Percentiles rank a stretch among this genome's conserved stretches.
Evolutionary conservation across 2,888 invertebrate genomes (phyloP).

Genomic region (Harmothoe impar): DNA sequence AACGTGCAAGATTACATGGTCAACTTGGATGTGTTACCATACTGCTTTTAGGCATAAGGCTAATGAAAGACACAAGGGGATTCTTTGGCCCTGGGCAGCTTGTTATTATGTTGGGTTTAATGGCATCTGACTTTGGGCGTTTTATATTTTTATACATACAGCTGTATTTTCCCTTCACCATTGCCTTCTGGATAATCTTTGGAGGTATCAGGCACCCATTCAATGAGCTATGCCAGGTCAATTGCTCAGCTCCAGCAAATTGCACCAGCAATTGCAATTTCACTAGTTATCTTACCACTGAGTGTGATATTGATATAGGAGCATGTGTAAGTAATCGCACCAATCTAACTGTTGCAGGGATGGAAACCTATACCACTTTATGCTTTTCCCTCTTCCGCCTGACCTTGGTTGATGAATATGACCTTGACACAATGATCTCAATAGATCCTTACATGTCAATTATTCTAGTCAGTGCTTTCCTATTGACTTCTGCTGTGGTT

Average conservation of each 20-base stretch:
- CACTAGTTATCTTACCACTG: background rate
- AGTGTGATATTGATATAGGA: background rate
- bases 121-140: slow-evolving; percentile 34
- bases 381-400: slow-evolving; percentile 43
- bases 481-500: slow-evolving; percentile 30
- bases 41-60: background rate
- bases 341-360: background rate
- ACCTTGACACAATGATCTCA: slow-evolving; percentile 32
- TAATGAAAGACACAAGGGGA: slow-evolving; percentile 40
- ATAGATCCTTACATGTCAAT: slow-evolving; percentile 40
- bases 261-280: background rate
- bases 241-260: background rate
- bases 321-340: slow-evolving; percentile 2
- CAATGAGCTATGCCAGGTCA: slow-evolving; percentile 1
- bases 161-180: slow-evolving; percentile 7
- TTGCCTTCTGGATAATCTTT: slow-evolving; percentile 45
- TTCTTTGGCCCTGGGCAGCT: slow-evolving; percentile 10
- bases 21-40: slow-evolving; percentile 24
- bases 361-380: slow-evolving; percentile 13
- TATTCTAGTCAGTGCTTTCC: slow-evolving; percentile 2
- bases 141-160: slow-evolving; percentile 27
- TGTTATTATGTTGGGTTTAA: slow-evolving; percentile 45
- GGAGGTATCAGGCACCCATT: slow-evolving; percentile 24
- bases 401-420: slow-evolving; percentile 48
- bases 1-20: background rate